Evolutionary conservation across 2,797 vertebrate species (phyloP), one percentile per base, ranked within the genome.

Genomic region (Notolabrus celidotus): DNA sequence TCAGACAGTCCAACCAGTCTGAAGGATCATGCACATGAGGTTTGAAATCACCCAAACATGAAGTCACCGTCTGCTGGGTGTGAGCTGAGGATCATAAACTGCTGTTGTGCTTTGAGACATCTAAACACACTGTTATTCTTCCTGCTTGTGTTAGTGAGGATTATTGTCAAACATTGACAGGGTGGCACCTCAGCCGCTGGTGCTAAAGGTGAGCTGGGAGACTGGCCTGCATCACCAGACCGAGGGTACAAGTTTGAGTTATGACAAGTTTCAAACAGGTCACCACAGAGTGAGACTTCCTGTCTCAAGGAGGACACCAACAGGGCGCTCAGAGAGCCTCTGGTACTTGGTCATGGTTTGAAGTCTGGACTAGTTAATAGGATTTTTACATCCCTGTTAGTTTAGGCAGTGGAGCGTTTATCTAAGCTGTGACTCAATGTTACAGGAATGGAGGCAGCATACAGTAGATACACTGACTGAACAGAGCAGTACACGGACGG

Each of bases 341-440:
- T 31, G 39, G 23, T 63, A 20, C 47, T 58, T 34, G 43, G 50
- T 54, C 61, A 59, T n/a, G 14, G 54, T 63, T 65, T 56, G 25
- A 65, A 53, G 51, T 61, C 17, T 1, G 2, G 57, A 25, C 47
- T 39, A 45, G 71, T 83, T 73, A 69, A 75, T 61, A 41, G 11
- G 20, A 63, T 31, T 65, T 71, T 47, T 69, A 29, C 42, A 38
- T 67, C 73, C 49, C 60, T 54, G 46, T 50, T 69, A 20, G 55
- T 62, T 63, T 42, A 51, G 31, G 23, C 10, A 69, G 17, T 0
- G 3, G 16, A 56, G 49, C 10, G 2, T 71, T 63, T 53, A 43
- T 56, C 52, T 56, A 5, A 34, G 19, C 45, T 19, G 38, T 64
- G 61, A 77, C 61, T 41, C n/a, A 27, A 25, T 42, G 17, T 19